Base-by-base conservation (phyloP, 1,140 invertebrate genomes). In the Magallana ariakensis region DNA sequence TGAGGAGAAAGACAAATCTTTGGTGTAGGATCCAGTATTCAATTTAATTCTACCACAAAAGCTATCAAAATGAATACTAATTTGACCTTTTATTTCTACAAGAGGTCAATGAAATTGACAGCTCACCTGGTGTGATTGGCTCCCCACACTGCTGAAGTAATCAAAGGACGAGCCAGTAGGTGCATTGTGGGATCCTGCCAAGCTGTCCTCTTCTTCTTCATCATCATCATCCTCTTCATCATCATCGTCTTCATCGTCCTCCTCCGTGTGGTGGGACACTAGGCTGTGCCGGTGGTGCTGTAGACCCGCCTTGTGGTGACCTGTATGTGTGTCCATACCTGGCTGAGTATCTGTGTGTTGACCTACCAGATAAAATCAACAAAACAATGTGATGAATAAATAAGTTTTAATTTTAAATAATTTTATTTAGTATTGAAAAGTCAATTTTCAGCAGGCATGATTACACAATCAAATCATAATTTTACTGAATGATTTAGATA, bases 241-340 rank as follows among this genome's bases (percentile, higher is more conserved):
- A 6, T 89, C 90, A 57, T 66, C 33, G 15, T 86, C 87, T 8
- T 85, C 86, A 9, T 86, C 88, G 0, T 75, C 85, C 10, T 89
- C 90, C 60, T 66, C 81, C 57, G 86, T 91, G 83, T 87, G 83
- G 56, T 82, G 88, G 26, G 90, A 91, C 1, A 86, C 85, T 26
- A 90, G 53, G 70, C 89, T 90, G 62, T 87, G 85, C 11, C 89
- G 85, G 81, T 91, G 85, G 33, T 33, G n/a, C 83, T 26, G 83
- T 46, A 22, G 54, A 46, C 26, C 26, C 19, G 6, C 70, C n/a
- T 16, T 56, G 22, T 46, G 83, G 54, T 80, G 46, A 60, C 22
- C 19, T 75, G 9, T 82, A 80, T 56, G 56, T 84, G 26, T 16
- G 57, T n/a, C 19, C 33, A 60, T 19, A 60, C 22, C 19, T 75